A percentile compares a stretch with the other conserved stretches of the same genome.
Evolutionary conservation across 2,797 vertebrate species (phyloP).

Genomic region (Ctenopoma kingsleyae): DNA sequence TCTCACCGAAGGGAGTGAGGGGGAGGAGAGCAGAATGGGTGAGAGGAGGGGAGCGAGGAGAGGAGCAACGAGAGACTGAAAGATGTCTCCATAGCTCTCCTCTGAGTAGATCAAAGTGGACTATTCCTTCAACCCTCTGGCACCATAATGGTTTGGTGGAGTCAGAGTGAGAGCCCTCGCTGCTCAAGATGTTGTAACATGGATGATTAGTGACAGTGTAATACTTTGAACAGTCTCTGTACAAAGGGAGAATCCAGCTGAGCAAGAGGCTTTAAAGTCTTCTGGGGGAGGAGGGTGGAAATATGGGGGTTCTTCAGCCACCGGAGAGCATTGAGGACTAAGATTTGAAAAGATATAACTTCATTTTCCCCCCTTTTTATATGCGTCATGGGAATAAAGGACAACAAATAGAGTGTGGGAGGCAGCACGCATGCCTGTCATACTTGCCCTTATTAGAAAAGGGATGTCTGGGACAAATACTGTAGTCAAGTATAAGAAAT

Average conservation of each 20-base stretch:
- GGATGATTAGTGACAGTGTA: slow-evolving; percentile 84
- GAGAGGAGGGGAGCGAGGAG: slow-evolving; percentile 53
- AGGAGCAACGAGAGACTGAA: slow-evolving; percentile 73
- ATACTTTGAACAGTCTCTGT: slow-evolving; percentile 82
- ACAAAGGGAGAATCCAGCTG: slow-evolving; percentile 86
- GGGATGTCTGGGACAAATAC: slow-evolving; percentile 52
- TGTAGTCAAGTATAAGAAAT: neutral
- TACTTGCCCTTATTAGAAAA: slow-evolving; percentile 77
- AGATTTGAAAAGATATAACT: slow-evolving; percentile 87
- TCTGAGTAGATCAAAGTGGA: slow-evolving; percentile 76
- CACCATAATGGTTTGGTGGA: slow-evolving; percentile 74
- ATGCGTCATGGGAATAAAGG: slow-evolving; percentile 83
- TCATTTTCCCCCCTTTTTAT: slow-evolving; percentile 81
- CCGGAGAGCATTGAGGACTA: slow-evolving; percentile 81
- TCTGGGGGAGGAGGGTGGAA: slow-evolving; percentile 28
- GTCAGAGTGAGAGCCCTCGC: slow-evolving; percentile 73
- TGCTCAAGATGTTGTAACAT: slow-evolving; percentile 75
- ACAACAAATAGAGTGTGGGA: slow-evolving; percentile 87
- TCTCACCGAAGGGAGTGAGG: slow-evolving; percentile 78
- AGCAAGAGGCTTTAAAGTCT: slow-evolving; percentile 83
- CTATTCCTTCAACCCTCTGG: slow-evolving; percentile 72
- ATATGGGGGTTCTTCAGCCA: slow-evolving; percentile 77
- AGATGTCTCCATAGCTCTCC: slow-evolving; percentile 74
- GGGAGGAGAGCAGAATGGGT: slow-evolving; percentile 46
- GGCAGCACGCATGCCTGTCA: slow-evolving; percentile 79